Percentiles rank a stretch among this genome's conserved stretches.
These are phyloP conservation scores for Gryllus bimaculatus DNA, from an alignment of 1,140 invertebrate species.

Conservation along the genomic window DNA sequence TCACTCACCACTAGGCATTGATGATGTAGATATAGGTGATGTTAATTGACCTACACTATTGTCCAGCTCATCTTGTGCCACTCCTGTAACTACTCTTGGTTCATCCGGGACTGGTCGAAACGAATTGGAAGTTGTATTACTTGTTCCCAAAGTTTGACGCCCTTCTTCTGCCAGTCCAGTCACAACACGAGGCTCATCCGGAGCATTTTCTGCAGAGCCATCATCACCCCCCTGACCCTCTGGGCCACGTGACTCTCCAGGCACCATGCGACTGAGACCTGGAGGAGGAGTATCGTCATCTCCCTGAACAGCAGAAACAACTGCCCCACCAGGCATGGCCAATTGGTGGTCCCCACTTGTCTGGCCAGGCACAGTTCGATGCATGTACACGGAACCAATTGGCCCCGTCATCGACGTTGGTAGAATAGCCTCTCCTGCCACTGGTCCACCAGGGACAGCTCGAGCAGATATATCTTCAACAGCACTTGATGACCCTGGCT, in stretches of 20 bases:
- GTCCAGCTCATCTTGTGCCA: constrained; percentile 25
- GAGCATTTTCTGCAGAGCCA: background rate
- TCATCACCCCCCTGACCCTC: constrained; percentile 24
- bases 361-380: background rate
- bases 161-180: background rate
- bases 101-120: constrained; percentile 23
- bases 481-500: background rate
- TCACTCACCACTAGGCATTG: background rate
- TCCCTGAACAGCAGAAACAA: background rate
- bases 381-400: background rate
- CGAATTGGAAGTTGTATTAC: background rate
- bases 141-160: background rate
- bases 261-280: constrained; percentile 37
- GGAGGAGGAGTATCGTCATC: constrained; percentile 28
- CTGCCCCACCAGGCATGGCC: background rate
- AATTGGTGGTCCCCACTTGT: background rate
- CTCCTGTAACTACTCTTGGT: constrained; percentile 30
- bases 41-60: constrained; percentile 14
- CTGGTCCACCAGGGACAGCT: background rate
- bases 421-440: background rate
- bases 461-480: background rate
- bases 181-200: background rate
- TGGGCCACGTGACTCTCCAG: constrained; percentile 32
- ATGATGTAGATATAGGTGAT: background rate
- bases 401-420: background rate